Evolutionary conservation across 2,888 invertebrate species (phyloP), one percentile per base, ranked within the genome.

Genomic region (Caenorhabditis zanzibari): DNA sequence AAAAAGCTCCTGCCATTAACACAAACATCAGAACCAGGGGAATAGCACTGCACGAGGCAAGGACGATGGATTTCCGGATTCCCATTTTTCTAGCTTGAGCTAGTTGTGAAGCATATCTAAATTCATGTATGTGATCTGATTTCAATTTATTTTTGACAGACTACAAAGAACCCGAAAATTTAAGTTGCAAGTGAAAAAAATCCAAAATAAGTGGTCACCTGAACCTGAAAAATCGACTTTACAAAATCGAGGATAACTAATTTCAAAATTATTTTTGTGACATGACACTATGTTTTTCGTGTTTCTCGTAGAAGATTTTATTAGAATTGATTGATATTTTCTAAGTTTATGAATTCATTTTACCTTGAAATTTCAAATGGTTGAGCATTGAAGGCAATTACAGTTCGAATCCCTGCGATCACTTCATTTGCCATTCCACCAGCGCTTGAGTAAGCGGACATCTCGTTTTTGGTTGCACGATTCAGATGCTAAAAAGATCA

Each of bases 391-490:
- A 92, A 91, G 2, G 90, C 85, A 44, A 89, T 88, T 9, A 92
- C 92, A 10, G 92, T 92, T 73, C 90, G 81, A 35, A 92, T 90
- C 32, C 90, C 92, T 22, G 88, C 84, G 14, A 92, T 82, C 22
- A 93, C 92, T 83, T 92, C 92, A 76, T 92, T 91, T 0, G 92
- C 92, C 26, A 93, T 88, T 10, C 90, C 90, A 7, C 92, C 92
- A 2, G 93, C 92, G 14, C 79, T 75, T 2, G 91, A 90, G 81
- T 93, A 93, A 6, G 91, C 90, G 28, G 88, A 84, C 88, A 91
- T 93, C 81, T 94, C 93, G 82, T 93, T 88, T 10, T 92, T 92
- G 2, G 93, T 92, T 24, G 93, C 93, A 12, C 92, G 89, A 4
- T 93, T 91, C 49, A 93, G 92, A 68, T 93, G 79, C 93, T 93